Percentiles rank a stretch among this genome's conserved stretches.
Evolutionary conservation across 2,797 vertebrate genomes (phyloP).

Genomic region (Pseudomugil tenellus): DNA sequence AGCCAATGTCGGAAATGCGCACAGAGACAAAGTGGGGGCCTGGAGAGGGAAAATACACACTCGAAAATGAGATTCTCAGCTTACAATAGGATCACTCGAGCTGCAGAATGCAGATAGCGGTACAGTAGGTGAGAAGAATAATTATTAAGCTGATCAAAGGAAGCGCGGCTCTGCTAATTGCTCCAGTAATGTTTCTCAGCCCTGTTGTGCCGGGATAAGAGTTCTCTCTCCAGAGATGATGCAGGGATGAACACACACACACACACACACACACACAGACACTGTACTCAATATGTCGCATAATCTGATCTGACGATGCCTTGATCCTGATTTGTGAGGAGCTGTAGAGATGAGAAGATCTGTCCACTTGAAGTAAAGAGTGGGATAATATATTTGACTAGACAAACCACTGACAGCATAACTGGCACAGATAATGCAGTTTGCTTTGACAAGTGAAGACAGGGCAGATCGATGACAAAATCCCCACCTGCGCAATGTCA

Average conservation of each 20-base stretch:
- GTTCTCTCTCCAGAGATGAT: constrained; percentile 39
- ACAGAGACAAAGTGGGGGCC: not conserved
- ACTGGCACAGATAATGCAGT: not conserved
- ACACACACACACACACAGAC: not conserved
- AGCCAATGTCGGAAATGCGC: constrained; percentile 26
- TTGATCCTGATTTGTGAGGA: constrained; percentile 59
- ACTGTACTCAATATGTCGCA: constrained; percentile 32
- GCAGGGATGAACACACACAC: constrained; percentile 25
- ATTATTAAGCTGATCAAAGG: constrained; percentile 69
- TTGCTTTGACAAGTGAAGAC: too few species aligned
- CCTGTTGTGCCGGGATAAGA: constrained; percentile 50
- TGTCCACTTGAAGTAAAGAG: constrained; percentile 13
- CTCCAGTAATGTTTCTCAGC: constrained; percentile 56
- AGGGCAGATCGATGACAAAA: too few species aligned
- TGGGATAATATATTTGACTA: constrained; percentile 1
- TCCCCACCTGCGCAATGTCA: too few species aligned
- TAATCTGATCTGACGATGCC: constrained; percentile 46
- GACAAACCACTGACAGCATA: not conserved
- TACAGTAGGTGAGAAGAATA: constrained; percentile 71
- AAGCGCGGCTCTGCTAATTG: constrained; percentile 64
- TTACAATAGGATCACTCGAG: constrained; percentile 49
- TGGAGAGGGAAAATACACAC: constrained; percentile 24
- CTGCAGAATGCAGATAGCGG: constrained; percentile 53
- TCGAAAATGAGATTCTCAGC: constrained; percentile 45
- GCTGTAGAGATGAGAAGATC: constrained; percentile 32